Conservation (phyloP, 2,797 vertebrate genomes). For the Phrynocephalus forsythii region DNA sequence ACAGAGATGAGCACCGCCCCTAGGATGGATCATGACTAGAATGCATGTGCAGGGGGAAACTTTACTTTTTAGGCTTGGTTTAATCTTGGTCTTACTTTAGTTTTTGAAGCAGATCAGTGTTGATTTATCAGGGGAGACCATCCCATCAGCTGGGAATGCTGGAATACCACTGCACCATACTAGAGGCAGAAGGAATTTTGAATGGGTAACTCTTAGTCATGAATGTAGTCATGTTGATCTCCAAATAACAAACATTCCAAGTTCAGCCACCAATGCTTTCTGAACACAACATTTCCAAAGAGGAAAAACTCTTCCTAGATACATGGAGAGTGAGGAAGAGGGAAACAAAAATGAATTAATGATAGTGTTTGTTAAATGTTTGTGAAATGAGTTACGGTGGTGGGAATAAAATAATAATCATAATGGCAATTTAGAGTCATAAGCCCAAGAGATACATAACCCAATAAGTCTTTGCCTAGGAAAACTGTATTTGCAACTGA, state of each 20-base stretch:
- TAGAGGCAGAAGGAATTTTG: not conserved
- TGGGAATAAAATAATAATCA: conserved; percentile 25
- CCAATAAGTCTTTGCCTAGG: conserved; percentile 50
- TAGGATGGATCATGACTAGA: no score
- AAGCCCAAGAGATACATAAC: conserved; percentile 41
- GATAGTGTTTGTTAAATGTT: not conserved
- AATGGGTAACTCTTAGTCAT: not conserved
- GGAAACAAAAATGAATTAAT: not conserved
- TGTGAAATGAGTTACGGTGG: conserved; percentile 43
- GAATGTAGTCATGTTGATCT: not conserved
- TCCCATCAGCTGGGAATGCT: no score
- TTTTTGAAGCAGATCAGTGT: no score
- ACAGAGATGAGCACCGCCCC: no score
- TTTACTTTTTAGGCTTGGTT: no score
- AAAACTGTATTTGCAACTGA: conserved; percentile 51
- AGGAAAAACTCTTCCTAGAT: conserved; percentile 43
- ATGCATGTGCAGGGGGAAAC: no score
- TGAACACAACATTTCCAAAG: conserved; percentile 50
- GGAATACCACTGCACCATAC: not conserved
- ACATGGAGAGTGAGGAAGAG: not conserved
- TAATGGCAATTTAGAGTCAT: conserved; percentile 54
- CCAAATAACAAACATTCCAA: not conserved
- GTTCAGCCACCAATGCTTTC: not conserved
- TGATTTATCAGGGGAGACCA: no score
- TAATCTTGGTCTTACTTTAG: no score